phyloP scores from a whole-genome alignment of 2,797 vertebrate species.

The Numenius phaeopus region DNA sequence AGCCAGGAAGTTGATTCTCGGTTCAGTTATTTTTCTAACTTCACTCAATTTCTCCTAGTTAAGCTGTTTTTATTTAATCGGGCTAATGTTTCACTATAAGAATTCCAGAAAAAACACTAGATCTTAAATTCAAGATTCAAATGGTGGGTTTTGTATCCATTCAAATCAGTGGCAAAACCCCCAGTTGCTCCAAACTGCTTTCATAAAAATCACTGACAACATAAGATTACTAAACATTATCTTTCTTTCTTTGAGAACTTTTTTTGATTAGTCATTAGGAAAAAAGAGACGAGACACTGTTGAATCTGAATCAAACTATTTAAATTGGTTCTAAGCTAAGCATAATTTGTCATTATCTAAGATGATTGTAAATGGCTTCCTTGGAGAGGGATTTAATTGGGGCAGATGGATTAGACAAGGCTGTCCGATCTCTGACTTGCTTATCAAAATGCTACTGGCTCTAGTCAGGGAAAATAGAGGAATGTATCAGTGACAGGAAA shows the following conservation, averaged over 20 bases:
- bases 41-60: not conserved
- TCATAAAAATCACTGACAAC: not conserved
- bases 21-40: not conserved
- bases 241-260: not conserved
- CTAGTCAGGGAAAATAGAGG: not conserved
- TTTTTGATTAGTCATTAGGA: not conserved
- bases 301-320: not conserved
- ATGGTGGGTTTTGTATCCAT: not conserved
- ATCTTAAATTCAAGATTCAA: not conserved
- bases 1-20: not conserved
- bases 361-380: not conserved
- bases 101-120: not conserved
- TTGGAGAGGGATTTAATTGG: not conserved
- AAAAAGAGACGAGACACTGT: not conserved
- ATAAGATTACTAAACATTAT: not conserved
- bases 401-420: not conserved
- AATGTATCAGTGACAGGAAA: not conserved
- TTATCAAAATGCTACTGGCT: not conserved
- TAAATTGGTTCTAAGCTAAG: not conserved
- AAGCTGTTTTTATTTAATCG: not conserved
- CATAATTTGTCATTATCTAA: not conserved
- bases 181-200: not conserved
- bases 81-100: not conserved
- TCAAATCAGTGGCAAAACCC: not conserved
- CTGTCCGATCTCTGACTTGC: not conserved